A percentile compares a stretch with the other conserved stretches of the same genome.
phyloP scores from a whole-genome alignment of 2,113 vertebrate genomes.

The Calidris pugnax region DNA sequence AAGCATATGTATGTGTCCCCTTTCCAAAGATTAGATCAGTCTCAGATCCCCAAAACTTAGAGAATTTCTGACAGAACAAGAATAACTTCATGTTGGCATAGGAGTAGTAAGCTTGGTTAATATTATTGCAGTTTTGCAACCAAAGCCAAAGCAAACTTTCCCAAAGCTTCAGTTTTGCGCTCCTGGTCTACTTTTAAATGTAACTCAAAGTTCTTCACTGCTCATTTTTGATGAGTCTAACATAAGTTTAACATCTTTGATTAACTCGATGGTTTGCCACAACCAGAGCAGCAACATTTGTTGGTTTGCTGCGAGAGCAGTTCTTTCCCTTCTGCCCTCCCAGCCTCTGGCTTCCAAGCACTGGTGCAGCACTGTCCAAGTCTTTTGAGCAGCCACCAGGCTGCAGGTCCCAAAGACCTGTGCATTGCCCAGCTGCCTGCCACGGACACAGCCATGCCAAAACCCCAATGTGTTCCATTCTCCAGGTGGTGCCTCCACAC shows the following conservation, averaged over 20 bases:
- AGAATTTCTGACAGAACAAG: not conserved
- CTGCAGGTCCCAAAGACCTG: not conserved
- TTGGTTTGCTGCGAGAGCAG: not conserved
- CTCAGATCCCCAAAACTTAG: not conserved
- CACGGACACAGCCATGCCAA: too few relatives aligned
- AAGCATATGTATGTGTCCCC: not conserved
- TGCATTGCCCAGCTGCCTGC: rapidly evolving
- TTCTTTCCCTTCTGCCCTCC: not conserved
- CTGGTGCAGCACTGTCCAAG: not conserved
- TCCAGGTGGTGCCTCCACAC: not conserved
- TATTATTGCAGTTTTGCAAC: not conserved
- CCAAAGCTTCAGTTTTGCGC: not conserved
- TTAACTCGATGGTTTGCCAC: not conserved
- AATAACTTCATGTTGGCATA: not conserved
- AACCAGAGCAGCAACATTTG: not conserved
- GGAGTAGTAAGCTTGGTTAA: not conserved
- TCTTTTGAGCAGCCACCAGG: not conserved
- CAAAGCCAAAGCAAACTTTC: not conserved
- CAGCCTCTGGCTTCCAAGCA: not conserved
- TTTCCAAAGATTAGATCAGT: not conserved
- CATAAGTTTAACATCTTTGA: not conserved
- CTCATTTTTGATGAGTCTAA: not conserved
- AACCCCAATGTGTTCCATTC: not conserved
- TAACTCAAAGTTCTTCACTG: not conserved
- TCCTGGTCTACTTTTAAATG: not conserved